Evolutionary conservation across 2,888 invertebrate genomes (phyloP).

Genomic region (Notodromas monacha): DNA sequence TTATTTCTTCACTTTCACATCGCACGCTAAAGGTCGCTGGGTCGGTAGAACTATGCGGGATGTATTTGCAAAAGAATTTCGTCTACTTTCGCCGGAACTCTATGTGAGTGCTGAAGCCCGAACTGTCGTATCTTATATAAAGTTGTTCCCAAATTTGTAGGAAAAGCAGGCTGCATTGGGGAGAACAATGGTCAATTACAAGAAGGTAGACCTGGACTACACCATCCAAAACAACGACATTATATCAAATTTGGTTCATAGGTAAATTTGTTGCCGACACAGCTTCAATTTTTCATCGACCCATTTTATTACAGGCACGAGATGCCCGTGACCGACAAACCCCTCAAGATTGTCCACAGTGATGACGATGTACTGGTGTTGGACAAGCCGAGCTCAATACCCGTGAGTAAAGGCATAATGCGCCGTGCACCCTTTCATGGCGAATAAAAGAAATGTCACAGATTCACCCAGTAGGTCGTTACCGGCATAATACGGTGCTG

Average conservation of each 20-base stretch:
- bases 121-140: neutral
- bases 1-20: slow-evolving; percentile 81
- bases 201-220: slow-evolving; percentile 63
- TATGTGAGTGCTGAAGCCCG: slow-evolving; percentile 22
- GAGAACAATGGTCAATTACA: slow-evolving; percentile 69
- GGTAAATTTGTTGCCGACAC: slow-evolving; percentile 35
- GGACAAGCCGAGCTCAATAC: slow-evolving; percentile 98
- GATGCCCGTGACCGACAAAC: slow-evolving; percentile 85
- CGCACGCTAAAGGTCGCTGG: slow-evolving; percentile 86
- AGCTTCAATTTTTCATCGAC: no score
- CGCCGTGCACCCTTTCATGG: no score
- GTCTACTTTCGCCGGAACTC: slow-evolving; percentile 69
- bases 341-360: slow-evolving; percentile 86
- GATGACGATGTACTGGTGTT: slow-evolving; percentile 96
- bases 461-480: slow-evolving; percentile 94
- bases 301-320: slow-evolving; percentile 97
- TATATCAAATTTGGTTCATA: slow-evolving; percentile 68
- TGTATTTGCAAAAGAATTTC: slow-evolving; percentile 66
- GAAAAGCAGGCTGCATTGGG: slow-evolving; percentile 66
- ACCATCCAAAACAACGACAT: slow-evolving; percentile 69
- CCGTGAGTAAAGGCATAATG: slow-evolving; percentile 31
- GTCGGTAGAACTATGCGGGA: slow-evolving; percentile 69
- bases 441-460: no score
- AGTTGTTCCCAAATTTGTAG: slow-evolving; percentile 13
- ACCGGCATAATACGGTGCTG: slow-evolving; percentile 81